Conservation (phyloP, 2,797 vertebrate genomes). For the Sebastes iracundus region DNA sequence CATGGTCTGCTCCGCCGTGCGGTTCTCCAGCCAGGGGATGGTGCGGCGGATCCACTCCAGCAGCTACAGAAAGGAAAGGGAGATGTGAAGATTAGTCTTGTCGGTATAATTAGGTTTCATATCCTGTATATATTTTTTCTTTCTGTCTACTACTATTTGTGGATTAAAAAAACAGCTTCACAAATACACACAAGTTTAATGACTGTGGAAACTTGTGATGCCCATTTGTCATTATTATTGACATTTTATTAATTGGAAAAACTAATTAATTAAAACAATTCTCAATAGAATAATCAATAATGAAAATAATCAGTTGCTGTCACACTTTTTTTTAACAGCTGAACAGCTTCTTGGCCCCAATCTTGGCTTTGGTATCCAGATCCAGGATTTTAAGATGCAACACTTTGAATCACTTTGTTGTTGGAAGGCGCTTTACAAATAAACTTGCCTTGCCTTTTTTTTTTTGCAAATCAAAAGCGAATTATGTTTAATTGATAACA, state of each 20-base stretch:
- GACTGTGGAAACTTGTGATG: not conserved
- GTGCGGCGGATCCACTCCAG: conserved; percentile 93
- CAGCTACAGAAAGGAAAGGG: conserved; percentile 74
- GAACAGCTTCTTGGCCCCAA: not conserved
- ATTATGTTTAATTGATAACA: not conserved
- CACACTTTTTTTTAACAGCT: not conserved
- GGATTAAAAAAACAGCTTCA: not conserved
- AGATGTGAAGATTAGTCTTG: accelerated
- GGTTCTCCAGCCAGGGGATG: conserved; percentile 94
- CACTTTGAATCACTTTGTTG: not conserved
- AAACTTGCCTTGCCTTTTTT: not conserved
- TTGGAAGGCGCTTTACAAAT: not conserved
- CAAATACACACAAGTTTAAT: not conserved
- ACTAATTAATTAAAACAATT: not conserved
- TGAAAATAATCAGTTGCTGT: not conserved
- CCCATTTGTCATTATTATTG: not conserved
- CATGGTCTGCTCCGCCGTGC: conserved; percentile 87
- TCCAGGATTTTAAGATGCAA: not conserved
- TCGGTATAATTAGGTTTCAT: not conserved
- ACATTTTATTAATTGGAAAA: not conserved
- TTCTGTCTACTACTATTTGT: not conserved
- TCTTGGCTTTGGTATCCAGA: not conserved
- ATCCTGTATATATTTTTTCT: no score
- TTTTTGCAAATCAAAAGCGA: not conserved
- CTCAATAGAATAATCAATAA: not conserved